These are phyloP conservation scores for Amblyraja radiata DNA, from an alignment of 2,797 vertebrate species.

Conservation along the genomic window DNA sequence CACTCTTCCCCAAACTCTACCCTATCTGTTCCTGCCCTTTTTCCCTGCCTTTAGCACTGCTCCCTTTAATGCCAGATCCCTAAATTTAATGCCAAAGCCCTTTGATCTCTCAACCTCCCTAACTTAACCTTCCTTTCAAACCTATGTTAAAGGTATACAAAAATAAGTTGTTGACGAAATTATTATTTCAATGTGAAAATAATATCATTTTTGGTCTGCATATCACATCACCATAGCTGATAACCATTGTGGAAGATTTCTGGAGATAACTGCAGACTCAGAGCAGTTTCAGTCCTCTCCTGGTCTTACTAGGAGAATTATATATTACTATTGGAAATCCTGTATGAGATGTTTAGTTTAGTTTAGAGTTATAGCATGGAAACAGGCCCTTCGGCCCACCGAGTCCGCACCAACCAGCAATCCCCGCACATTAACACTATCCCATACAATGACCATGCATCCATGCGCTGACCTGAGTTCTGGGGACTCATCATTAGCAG, in stretches of 20 bases:
- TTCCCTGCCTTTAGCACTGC: neutral
- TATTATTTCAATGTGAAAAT: neutral
- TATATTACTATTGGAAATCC: neutral
- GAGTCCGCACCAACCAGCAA: too few species aligned
- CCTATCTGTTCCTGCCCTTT: neutral
- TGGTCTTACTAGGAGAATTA: neutral
- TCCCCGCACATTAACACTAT: too few species aligned
- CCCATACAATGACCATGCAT: neutral
- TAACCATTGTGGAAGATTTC: neutral
- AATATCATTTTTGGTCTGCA: neutral
- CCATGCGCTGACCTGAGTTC: neutral
- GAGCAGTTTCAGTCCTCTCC: neutral
- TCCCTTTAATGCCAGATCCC: neutral
- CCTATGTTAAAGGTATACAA: neutral
- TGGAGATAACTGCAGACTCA: neutral
- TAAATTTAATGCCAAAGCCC: neutral
- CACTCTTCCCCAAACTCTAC: neutral
- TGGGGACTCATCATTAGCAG: neutral
- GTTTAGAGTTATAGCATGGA: too few species aligned
- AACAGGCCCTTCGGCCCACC: too few species aligned
- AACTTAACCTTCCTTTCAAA: neutral
- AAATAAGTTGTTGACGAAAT: neutral
- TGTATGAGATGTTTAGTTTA: neutral
- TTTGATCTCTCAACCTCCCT: neutral
- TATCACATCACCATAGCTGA: neutral